Evolutionary conservation across 2,797 vertebrate species (phyloP), one percentile per base, ranked within the genome.

Genomic region (Oreochromis grahami): DNA sequence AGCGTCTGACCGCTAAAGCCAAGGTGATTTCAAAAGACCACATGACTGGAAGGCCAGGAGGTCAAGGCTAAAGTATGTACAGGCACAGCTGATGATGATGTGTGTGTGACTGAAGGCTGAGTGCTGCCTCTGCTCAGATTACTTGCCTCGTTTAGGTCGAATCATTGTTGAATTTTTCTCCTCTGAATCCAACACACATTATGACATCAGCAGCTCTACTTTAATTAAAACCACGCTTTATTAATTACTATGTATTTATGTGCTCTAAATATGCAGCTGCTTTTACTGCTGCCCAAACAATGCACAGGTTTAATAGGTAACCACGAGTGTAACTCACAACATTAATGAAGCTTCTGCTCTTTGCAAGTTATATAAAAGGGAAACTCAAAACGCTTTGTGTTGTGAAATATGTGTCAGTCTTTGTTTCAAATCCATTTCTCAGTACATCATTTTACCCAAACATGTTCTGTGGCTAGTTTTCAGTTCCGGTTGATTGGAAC

Each of bases 71-170:
- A 89, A 50, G 79, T 86, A 88, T 87, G 81, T 84, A 90, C 82
- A 90, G 80, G 88, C 72, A 89, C 92, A 93, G 89, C 91, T 94
- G 90, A 93, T 29, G 13, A 68, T 70, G 79, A 38, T 83, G 81
- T 82, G 70, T 78, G 43, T 78, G 48, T 86, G 68, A 76, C 63
- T 70, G 26, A 90, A 90, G 51, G 34, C 70, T 55, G 58, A 84
- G 29, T 70, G 51, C 17, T 4, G 8, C 48, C n/a, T 84, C 36
- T 4, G 65, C 87, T 91, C 83, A 5, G 15, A 55, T 89, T 89
- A 89, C 86, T 2, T n/a, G 38, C 8, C 12, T n/a, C 43, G 13
- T 85, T 74, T 36, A 38, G 5, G 8, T 51, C 15, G 32, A 86
- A 14, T 87, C 50, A 82, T 81, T 85, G 83, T 68, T 78, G 7